Evolutionary conservation across 2,888 invertebrate genomes (phyloP).

Genomic region (Tryphoninae sp.): DNA sequence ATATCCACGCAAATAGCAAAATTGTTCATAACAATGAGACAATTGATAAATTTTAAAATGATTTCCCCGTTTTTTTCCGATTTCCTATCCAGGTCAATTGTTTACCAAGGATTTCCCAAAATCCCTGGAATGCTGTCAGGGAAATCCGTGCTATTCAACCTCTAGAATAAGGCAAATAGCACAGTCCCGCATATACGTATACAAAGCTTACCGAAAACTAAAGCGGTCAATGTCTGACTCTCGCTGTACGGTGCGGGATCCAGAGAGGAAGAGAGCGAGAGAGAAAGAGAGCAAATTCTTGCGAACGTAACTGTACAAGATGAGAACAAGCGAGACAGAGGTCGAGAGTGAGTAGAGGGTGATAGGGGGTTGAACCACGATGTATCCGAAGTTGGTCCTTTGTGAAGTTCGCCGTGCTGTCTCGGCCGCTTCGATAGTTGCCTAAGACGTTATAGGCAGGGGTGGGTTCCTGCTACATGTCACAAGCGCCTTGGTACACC

Average conservation of each 20-base stretch:
- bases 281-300: neutral
- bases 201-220: neutral
- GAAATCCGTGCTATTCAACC: slow-evolving; percentile 16
- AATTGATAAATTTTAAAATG: neutral
- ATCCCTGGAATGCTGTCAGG: slow-evolving; percentile 36
- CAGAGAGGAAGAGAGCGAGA: neutral
- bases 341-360: slow-evolving; percentile 15
- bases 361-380: slow-evolving; percentile 26
- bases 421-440: slow-evolving; percentile 57
- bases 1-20: neutral
- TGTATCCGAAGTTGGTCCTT: slow-evolving; percentile 54
- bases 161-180: neutral
- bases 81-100: neutral
- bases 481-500: slow-evolving; percentile 45
- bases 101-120: slow-evolving; percentile 5
- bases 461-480: slow-evolving; percentile 39
- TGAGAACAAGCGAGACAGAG: slow-evolving; percentile 28
- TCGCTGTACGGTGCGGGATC: neutral
- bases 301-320: neutral
- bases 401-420: slow-evolving; percentile 50
- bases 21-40: neutral
- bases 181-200: neutral
- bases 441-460: slow-evolving; percentile 41
- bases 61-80: neutral
- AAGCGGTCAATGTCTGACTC: neutral